Conservation (phyloP, 2,113 vertebrate species). For the Ochotona princeps region DNA sequence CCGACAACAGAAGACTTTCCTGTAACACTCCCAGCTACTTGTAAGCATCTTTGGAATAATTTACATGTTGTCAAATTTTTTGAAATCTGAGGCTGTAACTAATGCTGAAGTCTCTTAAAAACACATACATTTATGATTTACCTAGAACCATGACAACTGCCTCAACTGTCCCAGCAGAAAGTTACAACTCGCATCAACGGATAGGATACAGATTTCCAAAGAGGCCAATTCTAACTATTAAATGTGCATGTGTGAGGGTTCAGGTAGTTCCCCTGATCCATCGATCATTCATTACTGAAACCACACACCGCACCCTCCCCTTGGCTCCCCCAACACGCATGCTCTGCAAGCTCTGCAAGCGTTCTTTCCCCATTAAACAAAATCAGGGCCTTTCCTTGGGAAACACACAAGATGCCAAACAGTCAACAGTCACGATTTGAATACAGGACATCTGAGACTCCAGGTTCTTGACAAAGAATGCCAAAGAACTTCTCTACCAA, state of each 20-base stretch:
- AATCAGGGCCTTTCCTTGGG: neutral
- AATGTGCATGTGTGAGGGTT: neutral
- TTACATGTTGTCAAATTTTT: slow-evolving; percentile 27
- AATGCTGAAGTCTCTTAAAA: neutral
- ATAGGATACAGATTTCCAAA: neutral
- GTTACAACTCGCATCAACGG: neutral
- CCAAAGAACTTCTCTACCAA: neutral
- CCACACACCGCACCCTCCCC: neutral
- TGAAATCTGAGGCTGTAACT: slow-evolving; percentile 13
- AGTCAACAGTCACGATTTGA: neutral
- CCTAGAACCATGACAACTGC: slow-evolving; percentile 22
- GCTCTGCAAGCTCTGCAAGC: too few species aligned
- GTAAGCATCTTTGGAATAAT: slow-evolving; percentile 24
- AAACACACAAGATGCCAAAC: neutral
- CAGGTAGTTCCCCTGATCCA: neutral
- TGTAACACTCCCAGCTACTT: neutral
- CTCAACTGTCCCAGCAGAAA: slow-evolving; percentile 40
- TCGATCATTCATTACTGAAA: slow-evolving; percentile 9
- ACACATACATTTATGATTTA: slow-evolving; percentile 53
- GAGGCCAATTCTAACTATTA: slow-evolving; percentile 17
- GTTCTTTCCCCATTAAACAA: too few species aligned
- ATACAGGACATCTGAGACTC: neutral
- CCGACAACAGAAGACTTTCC: neutral
- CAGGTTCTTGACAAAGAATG: neutral
- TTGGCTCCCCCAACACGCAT: too few species aligned